Conservation (phyloP, 2,888 invertebrate genomes). For the Drosophila dives region DNA sequence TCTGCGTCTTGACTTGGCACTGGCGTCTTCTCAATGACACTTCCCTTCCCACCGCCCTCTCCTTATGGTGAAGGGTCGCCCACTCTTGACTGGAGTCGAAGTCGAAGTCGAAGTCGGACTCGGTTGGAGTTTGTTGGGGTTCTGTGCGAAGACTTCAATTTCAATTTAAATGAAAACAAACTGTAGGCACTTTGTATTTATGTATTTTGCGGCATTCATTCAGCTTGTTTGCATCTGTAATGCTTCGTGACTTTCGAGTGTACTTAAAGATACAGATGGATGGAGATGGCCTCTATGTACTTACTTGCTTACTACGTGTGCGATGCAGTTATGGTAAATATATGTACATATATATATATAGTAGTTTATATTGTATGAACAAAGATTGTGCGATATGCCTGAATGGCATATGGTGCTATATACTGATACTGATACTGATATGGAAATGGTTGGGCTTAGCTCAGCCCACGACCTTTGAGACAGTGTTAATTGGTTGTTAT, state of each 20-base stretch:
- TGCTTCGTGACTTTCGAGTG: slow-evolving; percentile 79
- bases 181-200: slow-evolving; percentile 81
- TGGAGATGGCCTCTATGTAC: slow-evolving; percentile 42
- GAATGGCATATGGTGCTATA: slow-evolving; percentile 39
- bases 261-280: slow-evolving; percentile 79
- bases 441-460: slow-evolving; percentile 4
- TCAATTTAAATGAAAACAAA: slow-evolving; percentile 81
- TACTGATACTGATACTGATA: slow-evolving; percentile 32
- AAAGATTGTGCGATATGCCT: slow-evolving; percentile 28
- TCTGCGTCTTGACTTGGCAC: slow-evolving; percentile 63
- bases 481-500: slow-evolving; percentile 58
- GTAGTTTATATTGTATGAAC: slow-evolving; percentile 6
- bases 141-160: slow-evolving; percentile 71
- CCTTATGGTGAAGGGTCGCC: slow-evolving; percentile 35
- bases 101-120: slow-evolving; percentile 26
- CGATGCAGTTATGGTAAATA: slow-evolving; percentile 38
- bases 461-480: slow-evolving; percentile 32
- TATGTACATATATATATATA: background rate
- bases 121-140: slow-evolving; percentile 22
- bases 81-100: slow-evolving; percentile 26
- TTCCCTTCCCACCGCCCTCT: background rate
- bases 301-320: slow-evolving; percentile 35
- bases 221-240: slow-evolving; percentile 81
- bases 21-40: slow-evolving; percentile 53
- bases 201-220: slow-evolving; percentile 77